A percentile compares a stretch with the other conserved stretches of the same genome.
Evolutionary conservation across 2,797 vertebrate species (phyloP).

Genomic region (Dallia pectoralis): DNA sequence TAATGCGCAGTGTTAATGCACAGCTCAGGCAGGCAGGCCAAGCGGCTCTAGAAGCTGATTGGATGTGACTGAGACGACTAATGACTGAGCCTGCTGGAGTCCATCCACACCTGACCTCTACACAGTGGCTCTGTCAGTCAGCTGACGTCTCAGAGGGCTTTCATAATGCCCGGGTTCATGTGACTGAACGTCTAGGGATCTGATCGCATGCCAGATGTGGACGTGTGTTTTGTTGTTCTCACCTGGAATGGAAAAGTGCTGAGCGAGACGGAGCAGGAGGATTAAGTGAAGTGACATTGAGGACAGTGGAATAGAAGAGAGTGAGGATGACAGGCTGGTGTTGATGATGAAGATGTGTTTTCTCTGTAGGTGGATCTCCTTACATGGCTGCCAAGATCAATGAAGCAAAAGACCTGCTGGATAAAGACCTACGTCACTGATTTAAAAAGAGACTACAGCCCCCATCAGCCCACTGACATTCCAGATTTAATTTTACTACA

Average conservation of each 20-base stretch:
- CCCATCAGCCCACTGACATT: neutral
- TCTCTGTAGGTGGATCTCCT: constrained; percentile 83
- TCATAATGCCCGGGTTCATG: neutral
- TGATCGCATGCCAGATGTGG: constrained; percentile 9
- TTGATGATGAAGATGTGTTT: constrained; percentile 26
- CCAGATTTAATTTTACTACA: neutral
- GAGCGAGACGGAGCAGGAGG: neutral
- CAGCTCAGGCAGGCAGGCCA: neutral
- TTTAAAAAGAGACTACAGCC: constrained; percentile 16
- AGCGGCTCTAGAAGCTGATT: constrained; percentile 9
- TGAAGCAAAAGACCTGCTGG: constrained; percentile 90
- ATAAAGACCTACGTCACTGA: constrained; percentile 80
- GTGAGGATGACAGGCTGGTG: neutral
- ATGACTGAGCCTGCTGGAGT: constrained; percentile 22
- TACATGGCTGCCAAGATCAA: constrained; percentile 93
- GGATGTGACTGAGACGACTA: constrained; percentile 15
- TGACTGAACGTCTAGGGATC: neutral
- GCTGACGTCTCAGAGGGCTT: neutral
- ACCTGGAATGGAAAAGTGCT: constrained; percentile 5
- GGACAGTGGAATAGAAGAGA: neutral
- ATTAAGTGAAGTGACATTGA: neutral
- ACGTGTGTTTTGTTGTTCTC: constrained; percentile 10
- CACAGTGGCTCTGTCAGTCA: neutral
- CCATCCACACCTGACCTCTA: constrained; percentile 1
- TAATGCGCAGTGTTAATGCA: constrained; percentile 2